phyloP scores from a whole-genome alignment of 1,140 invertebrate genomes.

The Plutomurus gul region DNA sequence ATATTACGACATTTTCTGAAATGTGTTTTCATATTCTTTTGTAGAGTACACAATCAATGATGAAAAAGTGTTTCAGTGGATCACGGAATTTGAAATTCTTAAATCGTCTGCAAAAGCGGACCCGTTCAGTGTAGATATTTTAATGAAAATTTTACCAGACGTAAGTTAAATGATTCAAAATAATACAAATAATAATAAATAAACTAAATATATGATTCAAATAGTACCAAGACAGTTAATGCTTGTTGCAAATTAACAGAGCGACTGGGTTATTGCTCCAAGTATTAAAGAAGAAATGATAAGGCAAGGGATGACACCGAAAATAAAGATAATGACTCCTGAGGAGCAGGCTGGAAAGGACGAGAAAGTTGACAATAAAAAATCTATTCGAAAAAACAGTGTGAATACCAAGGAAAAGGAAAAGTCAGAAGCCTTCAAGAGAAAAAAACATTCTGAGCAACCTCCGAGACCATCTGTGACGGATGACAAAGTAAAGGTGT shows the following conservation, averaged over 20 bases:
- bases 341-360: no score
- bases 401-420: no score
- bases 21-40: neutral
- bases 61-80: conserved; percentile 29
- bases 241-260: neutral
- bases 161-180: neutral
- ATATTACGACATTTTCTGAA: no score
- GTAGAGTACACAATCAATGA: conserved; percentile 44
- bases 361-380: no score
- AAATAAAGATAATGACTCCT: no score
- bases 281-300: conserved; percentile 41
- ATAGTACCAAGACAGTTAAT: neutral
- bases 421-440: neutral
- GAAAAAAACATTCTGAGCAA: no score
- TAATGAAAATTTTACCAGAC: conserved; percentile 40
- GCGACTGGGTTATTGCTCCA: conserved; percentile 42
- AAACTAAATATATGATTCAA: no score
- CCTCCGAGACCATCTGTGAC: no score
- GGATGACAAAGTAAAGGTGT: no score
- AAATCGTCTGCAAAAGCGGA: neutral
- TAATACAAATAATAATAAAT: no score
- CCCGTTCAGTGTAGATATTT: conserved; percentile 20
- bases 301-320: neutral
- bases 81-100: conserved; percentile 16
- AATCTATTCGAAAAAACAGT: no score